Percentiles rank a stretch among this genome's conserved stretches.
phyloP scores from a whole-genome alignment of 2,797 vertebrate genomes.

The Sebastes vulpes region DNA sequence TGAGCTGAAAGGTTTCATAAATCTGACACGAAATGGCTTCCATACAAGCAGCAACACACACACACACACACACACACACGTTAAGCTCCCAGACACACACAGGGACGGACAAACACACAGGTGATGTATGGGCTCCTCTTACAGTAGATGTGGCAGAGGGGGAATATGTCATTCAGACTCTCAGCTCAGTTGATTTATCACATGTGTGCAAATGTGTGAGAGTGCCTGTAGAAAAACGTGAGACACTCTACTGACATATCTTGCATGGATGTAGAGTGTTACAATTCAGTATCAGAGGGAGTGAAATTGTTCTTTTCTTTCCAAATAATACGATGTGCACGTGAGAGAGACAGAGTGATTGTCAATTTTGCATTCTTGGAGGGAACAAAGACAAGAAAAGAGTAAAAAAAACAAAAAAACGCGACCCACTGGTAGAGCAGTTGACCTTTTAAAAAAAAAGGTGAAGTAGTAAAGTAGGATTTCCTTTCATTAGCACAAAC shows the following conservation, averaged over 20 bases:
- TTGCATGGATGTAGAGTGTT: not conserved
- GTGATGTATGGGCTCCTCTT: constrained; percentile 38
- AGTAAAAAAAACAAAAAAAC: not conserved
- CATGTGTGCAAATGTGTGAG: not conserved
- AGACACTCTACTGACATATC: not conserved
- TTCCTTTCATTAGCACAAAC: constrained; percentile 60
- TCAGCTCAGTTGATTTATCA: constrained; percentile 29
- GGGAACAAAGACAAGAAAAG: constrained; percentile 9
- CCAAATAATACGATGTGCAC: not conserved
- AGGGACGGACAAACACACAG: constrained; percentile 2
- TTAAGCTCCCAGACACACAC: not conserved
- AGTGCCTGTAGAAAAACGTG: too few species aligned
- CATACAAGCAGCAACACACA: not conserved
- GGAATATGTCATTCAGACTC: constrained; percentile 38
- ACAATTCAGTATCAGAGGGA: not conserved
- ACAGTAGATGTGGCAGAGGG: constrained; percentile 21
- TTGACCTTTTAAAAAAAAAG: constrained; percentile 38
- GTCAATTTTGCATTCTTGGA: not conserved
- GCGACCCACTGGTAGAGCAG: not conserved
- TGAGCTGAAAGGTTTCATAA: constrained; percentile 44
- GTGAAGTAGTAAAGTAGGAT: constrained; percentile 21
- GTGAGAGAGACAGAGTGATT: not conserved
- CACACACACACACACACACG: not conserved
- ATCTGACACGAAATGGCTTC: constrained; percentile 19
- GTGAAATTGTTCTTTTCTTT: not conserved